Base-by-base conservation (phyloP, 1,140 invertebrate genomes). In the Heliothis subflexa region DNA sequence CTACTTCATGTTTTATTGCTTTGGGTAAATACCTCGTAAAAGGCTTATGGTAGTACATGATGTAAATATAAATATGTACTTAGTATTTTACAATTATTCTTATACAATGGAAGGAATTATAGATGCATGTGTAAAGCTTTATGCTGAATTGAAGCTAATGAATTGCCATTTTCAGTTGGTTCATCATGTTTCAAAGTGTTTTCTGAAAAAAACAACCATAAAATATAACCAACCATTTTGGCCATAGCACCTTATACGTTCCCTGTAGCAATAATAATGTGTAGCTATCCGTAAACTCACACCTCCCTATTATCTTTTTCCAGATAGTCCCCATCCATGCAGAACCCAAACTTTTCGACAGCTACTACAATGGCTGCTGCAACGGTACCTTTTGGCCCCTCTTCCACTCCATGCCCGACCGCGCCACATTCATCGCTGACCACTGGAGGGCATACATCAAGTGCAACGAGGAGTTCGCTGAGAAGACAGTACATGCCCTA, bases 351-450 rank as follows among this genome's bases (percentile, higher is more conserved):
- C 93, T 97, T 74, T 98, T 98, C 84, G 97, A 98, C 85, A 96
- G 96, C 28, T 99, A 98, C 89, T 99, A 99, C 94, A 98, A 98
- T 95, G 98, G 98, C 0, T 98, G 97, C 89, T 98, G 98, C 89
- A 99, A 99, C 89, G 98, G 97, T 4, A 98, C 97, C 0, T 98
- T 98, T 87, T 99, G 98, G 98, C 98, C 98, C 0, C 93, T 98
- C 2, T 98, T 98, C 86, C 98, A 98, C 87, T 98, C 97, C 1
- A 98, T 98, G 98, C 97, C 98, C 0, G 98, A 96, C 78, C 91
- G 96, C 33, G 97, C 97, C 9, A 96, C 96, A 25, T 98, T 98
- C 87, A 96, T 96, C 62, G 96, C 95, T 0, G 97, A 98, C 66
- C 96, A 98, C 82, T 99, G 98, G 98, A 95, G 96, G 86, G 97